Percentiles rank a stretch among this genome's conserved stretches.
phyloP scores from a whole-genome alignment of 2,888 invertebrate genomes.

The Branchinecta sandiegonensis region DNA sequence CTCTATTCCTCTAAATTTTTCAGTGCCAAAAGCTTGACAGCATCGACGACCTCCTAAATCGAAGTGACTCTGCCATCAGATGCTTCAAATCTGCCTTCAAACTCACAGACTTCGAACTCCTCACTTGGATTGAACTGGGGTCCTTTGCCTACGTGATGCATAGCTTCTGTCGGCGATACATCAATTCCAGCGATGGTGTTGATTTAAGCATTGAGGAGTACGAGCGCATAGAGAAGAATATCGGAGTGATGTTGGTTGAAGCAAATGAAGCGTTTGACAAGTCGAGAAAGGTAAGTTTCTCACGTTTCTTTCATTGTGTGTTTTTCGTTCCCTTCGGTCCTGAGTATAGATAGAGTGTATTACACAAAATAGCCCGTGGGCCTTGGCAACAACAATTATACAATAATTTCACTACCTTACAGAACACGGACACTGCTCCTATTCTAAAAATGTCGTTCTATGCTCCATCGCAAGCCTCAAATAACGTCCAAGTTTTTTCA shows the following conservation, averaged over 20 bases:
- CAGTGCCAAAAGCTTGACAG: slow-evolving; percentile 12
- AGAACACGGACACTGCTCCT: too few relatives aligned
- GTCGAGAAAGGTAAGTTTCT: background rate
- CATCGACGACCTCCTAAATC: background rate
- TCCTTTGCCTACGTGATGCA: slow-evolving; percentile 77
- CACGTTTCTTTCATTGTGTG: too few relatives aligned
- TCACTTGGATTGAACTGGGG: slow-evolving; percentile 81
- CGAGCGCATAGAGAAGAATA: slow-evolving; percentile 55
- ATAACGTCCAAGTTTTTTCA: too few relatives aligned
- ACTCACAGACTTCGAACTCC: slow-evolving; percentile 28
- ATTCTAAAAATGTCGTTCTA: too few relatives aligned
- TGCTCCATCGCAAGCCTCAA: too few relatives aligned
- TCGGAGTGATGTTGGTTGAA: slow-evolving; percentile 60
- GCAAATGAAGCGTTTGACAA: slow-evolving; percentile 60
- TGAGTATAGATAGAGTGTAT: too few relatives aligned
- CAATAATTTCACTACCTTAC: too few relatives aligned
- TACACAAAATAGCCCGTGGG: too few relatives aligned
- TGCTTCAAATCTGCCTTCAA: slow-evolving; percentile 12
- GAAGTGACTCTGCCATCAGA: slow-evolving; percentile 4
- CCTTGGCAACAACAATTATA: too few relatives aligned
- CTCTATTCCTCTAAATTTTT: background rate
- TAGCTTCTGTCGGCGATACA: slow-evolving; percentile 68
- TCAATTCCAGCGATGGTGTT: slow-evolving; percentile 32
- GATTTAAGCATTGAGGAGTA: slow-evolving; percentile 36
- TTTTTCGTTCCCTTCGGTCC: too few relatives aligned